Percentiles rank a stretch among this genome's conserved stretches.
These are phyloP conservation scores for Heliangelus exortis DNA, from an alignment of 2,797 vertebrate species.

Conservation along the genomic window DNA sequence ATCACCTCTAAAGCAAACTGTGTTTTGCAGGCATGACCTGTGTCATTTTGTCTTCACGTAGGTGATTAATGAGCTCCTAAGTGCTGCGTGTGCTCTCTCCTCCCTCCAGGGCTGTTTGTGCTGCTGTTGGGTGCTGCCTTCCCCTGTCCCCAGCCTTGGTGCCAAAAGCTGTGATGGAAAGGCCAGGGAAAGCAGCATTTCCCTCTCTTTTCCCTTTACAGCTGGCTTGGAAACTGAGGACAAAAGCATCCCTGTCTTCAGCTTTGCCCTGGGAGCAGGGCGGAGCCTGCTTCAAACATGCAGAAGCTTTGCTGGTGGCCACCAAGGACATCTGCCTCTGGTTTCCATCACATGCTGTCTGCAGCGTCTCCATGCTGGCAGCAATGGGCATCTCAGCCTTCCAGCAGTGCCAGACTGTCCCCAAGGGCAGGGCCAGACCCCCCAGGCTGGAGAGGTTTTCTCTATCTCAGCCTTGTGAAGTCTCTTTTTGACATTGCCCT, in stretches of 20 bases:
- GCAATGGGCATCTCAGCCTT: fast-evolving
- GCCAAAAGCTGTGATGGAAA: background rate
- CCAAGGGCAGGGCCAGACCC: background rate
- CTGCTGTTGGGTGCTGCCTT: background rate
- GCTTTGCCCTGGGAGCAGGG: background rate
- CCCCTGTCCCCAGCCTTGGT: too few species aligned
- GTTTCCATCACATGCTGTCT: background rate
- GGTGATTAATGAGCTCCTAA: background rate
- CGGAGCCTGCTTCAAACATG: background rate
- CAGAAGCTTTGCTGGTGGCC: background rate
- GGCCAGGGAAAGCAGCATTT: fast-evolving
- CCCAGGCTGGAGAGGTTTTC: background rate
- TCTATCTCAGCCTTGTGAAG: background rate
- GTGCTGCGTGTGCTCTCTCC: fast-evolving
- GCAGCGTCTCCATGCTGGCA: background rate
- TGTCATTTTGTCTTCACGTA: fast-evolving
- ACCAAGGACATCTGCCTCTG: fast-evolving
- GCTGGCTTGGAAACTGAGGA: background rate
- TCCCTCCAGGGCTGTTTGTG: fast-evolving
- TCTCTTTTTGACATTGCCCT: background rate
- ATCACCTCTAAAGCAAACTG: fast-evolving
- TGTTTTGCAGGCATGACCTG: background rate
- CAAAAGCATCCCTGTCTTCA: background rate
- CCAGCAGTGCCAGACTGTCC: background rate
- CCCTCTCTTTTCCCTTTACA: background rate